Conservation (phyloP, 1,140 invertebrate genomes). For the Drosophila eugracilis region DNA sequence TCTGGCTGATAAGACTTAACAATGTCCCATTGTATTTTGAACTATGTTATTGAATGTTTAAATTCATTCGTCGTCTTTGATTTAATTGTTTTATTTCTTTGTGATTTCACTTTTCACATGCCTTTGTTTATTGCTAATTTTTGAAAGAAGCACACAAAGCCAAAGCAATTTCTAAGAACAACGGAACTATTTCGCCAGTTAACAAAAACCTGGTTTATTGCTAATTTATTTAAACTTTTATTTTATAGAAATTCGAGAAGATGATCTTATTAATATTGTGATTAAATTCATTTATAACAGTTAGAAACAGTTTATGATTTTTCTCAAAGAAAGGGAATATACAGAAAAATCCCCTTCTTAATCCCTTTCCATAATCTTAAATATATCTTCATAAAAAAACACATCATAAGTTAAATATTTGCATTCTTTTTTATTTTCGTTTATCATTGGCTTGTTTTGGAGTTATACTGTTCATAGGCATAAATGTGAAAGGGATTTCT, state of each 20-base stretch:
- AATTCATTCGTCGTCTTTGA: slow-evolving; percentile 5
- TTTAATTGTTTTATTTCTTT: slow-evolving; percentile 27
- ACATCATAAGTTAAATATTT: not conserved
- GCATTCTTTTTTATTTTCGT: slow-evolving; percentile 23
- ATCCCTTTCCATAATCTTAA: no score
- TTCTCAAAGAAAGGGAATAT: no score
- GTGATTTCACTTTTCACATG: slow-evolving; percentile 38
- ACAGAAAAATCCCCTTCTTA: no score
- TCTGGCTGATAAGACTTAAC: not conserved
- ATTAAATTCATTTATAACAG: not conserved
- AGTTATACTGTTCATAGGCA: slow-evolving; percentile 33
- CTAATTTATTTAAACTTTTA: slow-evolving; percentile 27
- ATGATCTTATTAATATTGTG: slow-evolving; percentile 25
- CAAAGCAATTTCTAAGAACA: slow-evolving; percentile 25
- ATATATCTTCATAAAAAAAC: not conserved
- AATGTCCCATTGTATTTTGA: slow-evolving; percentile 10
- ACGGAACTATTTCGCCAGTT: slow-evolving; percentile 22
- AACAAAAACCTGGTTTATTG: slow-evolving; percentile 2
- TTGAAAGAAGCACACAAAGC: slow-evolving; percentile 22
- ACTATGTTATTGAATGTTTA: slow-evolving; percentile 12
- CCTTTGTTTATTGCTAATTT: slow-evolving; percentile 17
- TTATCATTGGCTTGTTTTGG: not conserved
- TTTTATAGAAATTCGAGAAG: not conserved
- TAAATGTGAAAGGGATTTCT: slow-evolving; percentile 41
- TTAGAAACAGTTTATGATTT: not conserved